phyloP scores from a whole-genome alignment of 2,888 invertebrate species.

The Drosophila meridiana region DNA sequence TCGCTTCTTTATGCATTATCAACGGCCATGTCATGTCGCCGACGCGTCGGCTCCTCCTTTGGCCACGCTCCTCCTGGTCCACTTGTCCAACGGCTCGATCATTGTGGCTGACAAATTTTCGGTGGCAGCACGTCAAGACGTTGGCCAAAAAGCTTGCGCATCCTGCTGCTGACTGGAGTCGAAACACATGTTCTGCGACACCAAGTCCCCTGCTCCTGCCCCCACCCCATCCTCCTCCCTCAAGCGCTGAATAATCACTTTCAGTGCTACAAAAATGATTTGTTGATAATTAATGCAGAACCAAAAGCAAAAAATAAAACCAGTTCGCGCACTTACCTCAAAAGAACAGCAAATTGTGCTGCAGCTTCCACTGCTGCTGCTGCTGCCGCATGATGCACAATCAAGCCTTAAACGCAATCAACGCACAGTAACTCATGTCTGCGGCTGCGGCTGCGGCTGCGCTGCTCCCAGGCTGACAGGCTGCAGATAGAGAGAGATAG shows the following conservation, averaged over 20 bases:
- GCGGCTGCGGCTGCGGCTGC: neutral
- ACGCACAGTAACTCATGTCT: conserved; percentile 79
- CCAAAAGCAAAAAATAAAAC: conserved; percentile 44
- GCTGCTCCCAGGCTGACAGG: conserved; percentile 60
- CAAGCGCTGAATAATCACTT: conserved; percentile 71
- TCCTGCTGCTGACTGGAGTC: conserved; percentile 1
- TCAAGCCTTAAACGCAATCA: conserved; percentile 80
- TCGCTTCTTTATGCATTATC: conserved; percentile 54
- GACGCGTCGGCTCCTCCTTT: conserved; percentile 39
- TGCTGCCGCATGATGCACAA: conserved; percentile 50
- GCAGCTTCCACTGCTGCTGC: conserved; percentile 19
- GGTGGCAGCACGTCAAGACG: conserved; percentile 64
- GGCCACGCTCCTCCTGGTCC: neutral
- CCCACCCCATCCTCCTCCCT: neutral
- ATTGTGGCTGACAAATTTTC: conserved; percentile 63
- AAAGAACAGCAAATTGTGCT: conserved; percentile 72
- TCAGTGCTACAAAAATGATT: conserved; percentile 78
- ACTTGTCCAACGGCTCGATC: neutral
- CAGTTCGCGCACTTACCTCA: conserved; percentile 57
- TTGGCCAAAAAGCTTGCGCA: conserved; percentile 27
- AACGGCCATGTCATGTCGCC: conserved; percentile 70
- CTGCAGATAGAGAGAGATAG: conserved; percentile 36
- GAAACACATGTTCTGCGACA: conserved; percentile 74
- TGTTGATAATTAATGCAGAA: conserved; percentile 80
- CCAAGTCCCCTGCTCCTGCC: neutral